Conservation (phyloP, 2,888 invertebrate genomes). For the Drosophila emarginata region DNA sequence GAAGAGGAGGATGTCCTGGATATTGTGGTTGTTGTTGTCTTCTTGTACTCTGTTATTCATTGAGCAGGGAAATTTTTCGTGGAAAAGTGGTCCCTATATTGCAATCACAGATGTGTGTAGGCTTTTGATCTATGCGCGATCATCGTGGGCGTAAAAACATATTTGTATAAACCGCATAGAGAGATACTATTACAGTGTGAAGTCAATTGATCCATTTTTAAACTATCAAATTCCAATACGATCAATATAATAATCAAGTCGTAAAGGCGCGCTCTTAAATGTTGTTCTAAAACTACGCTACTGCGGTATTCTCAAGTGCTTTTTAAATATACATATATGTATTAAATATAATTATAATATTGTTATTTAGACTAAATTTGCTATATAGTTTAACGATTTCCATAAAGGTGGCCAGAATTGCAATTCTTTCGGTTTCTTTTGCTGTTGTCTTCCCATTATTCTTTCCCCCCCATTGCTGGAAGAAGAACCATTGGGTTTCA, state of each 20-base stretch:
- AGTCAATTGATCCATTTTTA: background rate
- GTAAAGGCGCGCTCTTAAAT: too few relatives aligned
- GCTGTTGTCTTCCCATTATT: background rate
- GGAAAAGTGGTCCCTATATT: slow-evolving; percentile 44
- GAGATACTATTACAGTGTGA: background rate
- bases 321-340: too few relatives aligned
- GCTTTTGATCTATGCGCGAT: slow-evolving; percentile 48
- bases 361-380: background rate
- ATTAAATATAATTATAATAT: background rate
- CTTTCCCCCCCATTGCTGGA: background rate
- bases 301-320: too few relatives aligned
- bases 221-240: background rate
- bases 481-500: too few relatives aligned
- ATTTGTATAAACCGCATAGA: background rate
- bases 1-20: slow-evolving; percentile 2
- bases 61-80: slow-evolving; percentile 70
- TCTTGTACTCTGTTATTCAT: slow-evolving; percentile 38
- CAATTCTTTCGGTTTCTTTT: background rate
- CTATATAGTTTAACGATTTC: background rate
- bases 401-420: background rate
- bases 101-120: slow-evolving; percentile 46
- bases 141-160: background rate
- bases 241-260: too few relatives aligned
- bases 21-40: background rate
- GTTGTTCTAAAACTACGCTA: too few relatives aligned